A percentile compares a stretch with the other conserved stretches of the same genome.
phyloP scores from a whole-genome alignment of 2,113 vertebrate species.

The Xenus cinereus region DNA sequence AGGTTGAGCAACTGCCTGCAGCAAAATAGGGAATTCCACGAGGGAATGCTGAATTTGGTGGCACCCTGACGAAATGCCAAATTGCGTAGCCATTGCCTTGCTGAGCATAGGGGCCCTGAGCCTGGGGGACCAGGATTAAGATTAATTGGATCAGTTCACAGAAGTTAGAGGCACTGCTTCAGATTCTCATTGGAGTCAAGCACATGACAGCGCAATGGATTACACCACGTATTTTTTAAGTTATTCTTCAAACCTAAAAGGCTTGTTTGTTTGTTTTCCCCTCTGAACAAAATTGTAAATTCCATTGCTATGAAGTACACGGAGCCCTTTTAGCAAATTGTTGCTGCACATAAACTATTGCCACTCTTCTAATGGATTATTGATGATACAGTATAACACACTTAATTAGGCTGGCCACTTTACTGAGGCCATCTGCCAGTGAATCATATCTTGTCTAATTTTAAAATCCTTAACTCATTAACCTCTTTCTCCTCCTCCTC shows the following conservation, averaged over 20 bases:
- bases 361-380: constrained; percentile 1
- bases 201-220: not conserved
- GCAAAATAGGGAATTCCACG: constrained; percentile 39
- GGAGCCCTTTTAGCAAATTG: not conserved
- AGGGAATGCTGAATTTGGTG: constrained; percentile 52
- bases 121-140: not conserved
- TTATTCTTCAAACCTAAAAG: not conserved
- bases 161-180: not conserved
- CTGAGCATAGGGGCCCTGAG: not conserved
- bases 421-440: constrained; percentile 1
- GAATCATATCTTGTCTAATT: not conserved
- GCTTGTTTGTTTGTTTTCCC: not conserved
- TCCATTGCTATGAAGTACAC: not conserved
- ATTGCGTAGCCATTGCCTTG: not conserved
- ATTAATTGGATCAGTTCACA: not conserved
- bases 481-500: not conserved
- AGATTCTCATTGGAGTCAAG: not conserved
- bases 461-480: constrained; percentile 5
- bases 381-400: not conserved
- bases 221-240: not conserved
- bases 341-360: not conserved
- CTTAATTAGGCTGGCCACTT: constrained; percentile 28
- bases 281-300: not conserved
- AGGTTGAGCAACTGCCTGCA: constrained; percentile 14
- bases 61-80: constrained; percentile 25